Evolutionary conservation across 30 jellyfish, hydroid and myxozoan genomes (phyloP), one percentile per base, ranked within the genome.

Genomic region (Aurelia sp.): DNA sequence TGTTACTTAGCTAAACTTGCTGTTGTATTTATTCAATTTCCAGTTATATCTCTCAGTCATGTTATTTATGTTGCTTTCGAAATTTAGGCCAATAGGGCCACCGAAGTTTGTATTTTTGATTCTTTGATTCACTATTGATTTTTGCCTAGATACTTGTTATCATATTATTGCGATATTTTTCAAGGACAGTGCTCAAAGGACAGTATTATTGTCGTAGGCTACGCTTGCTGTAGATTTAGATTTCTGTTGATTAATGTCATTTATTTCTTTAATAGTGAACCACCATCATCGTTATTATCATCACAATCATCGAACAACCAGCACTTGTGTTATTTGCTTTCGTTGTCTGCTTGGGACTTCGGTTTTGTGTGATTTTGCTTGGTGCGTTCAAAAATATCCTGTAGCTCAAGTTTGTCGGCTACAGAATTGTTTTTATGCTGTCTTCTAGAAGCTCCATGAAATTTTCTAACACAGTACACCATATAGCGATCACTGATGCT

Each of bases 321-420:
- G 67, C 67, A 58, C 67, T 58, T 4, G 67, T 40, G 10, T 40
- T 40, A 5, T 8, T 40, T 0, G 10, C n/a, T 3, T 40, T 40
- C 10, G 8, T 40, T 40, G 51, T 40, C 51, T 27, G 33, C 33
- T 27, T 27, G 33, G 33, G 33, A 27, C 33, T 0, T 27, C 33
- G 33, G 33, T 27, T 40, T 10, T 15, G 10, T 58, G 67, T 15
- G 67, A 6, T 40, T 58, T 58, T 58, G 24, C n/a, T n/a, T n/a
- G 21, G 27, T 58, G 67, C 67, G 67, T 58, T 58, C 67, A 58
- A 5, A n/a, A 10, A 58, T 58, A 58, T 58, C 67, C 67, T 58
- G 67, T 58, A 58, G 67, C 67, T 58, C 67, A 58, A 27, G 67
- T 58, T 58, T 58, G 27, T 58, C 67, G 67, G 27, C 67, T 58